Conservation (phyloP, 2,797 vertebrate species). For the Meriones psammophilus region DNA sequence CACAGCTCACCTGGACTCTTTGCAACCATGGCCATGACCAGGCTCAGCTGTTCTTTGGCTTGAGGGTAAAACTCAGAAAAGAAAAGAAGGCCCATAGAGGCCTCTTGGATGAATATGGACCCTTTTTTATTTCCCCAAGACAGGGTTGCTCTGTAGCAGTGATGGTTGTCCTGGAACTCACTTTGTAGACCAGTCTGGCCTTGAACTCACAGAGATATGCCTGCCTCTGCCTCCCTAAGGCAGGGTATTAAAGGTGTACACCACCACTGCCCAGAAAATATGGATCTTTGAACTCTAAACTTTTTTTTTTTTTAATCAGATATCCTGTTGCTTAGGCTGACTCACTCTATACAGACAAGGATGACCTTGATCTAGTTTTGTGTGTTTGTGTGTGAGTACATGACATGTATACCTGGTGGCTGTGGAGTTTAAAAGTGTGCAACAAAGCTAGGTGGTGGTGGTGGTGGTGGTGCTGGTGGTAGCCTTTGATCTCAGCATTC, state of each 20-base stretch:
- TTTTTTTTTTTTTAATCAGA: neutral
- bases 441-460: neutral
- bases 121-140: constrained; percentile 59
- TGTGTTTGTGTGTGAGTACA: neutral
- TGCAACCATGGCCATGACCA: constrained; percentile 92
- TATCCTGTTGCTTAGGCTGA: neutral
- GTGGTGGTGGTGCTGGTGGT: neutral
- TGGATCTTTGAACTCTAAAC: constrained; percentile 81
- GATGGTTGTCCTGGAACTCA: neutral
- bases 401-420: neutral
- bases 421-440: neutral
- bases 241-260: neutral
- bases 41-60: constrained; percentile 94
- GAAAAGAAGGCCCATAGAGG: constrained; percentile 95
- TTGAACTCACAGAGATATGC: neutral
- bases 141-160: neutral
- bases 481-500: too few species aligned
- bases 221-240: neutral
- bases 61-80: constrained; percentile 90
- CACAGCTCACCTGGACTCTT: constrained; percentile 93
- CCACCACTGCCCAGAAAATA: constrained; percentile 86
- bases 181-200: neutral
- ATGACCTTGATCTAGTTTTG: neutral
- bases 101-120: constrained; percentile 94
- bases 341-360: neutral